These are phyloP conservation scores for Argentina silus DNA, from an alignment of 2,797 vertebrate genomes.

Conservation along the genomic window DNA sequence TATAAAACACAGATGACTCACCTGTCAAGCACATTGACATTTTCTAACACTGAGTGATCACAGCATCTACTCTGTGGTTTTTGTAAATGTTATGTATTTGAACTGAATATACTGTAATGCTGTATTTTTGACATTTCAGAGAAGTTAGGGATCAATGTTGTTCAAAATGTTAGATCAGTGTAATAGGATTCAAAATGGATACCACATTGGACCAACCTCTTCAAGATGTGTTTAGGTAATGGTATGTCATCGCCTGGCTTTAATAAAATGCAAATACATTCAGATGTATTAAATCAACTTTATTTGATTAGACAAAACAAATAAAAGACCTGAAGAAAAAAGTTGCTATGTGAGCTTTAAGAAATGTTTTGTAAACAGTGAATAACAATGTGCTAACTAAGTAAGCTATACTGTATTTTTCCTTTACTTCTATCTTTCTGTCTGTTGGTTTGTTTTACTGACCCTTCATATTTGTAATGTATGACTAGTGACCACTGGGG, in stretches of 20 bases:
- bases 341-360: conserved; percentile 37
- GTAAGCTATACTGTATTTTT: not conserved
- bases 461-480: no score
- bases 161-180: not conserved
- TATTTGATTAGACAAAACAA: conserved; percentile 69
- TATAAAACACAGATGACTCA: conserved; percentile 64
- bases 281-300: conserved; percentile 55
- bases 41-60: conserved; percentile 32
- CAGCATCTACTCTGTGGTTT: conserved; percentile 29
- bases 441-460: no score
- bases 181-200: not conserved
- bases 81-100: not conserved
- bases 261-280: conserved; percentile 5
- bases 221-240: not conserved
- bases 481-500: no score
- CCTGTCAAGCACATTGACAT: conserved; percentile 49
- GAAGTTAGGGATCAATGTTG: not conserved
- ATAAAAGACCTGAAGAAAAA: conserved; percentile 50
- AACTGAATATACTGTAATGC: no score
- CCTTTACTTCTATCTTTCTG: conserved; percentile 22
- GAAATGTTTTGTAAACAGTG: conserved; percentile 34
- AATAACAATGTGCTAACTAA: not conserved
- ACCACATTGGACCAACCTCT: not conserved
- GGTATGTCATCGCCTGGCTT: not conserved
- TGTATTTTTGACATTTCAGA: no score